Evolutionary conservation across 1,140 invertebrate genomes (phyloP).

Genomic region (Ridgeia piscesae): DNA sequence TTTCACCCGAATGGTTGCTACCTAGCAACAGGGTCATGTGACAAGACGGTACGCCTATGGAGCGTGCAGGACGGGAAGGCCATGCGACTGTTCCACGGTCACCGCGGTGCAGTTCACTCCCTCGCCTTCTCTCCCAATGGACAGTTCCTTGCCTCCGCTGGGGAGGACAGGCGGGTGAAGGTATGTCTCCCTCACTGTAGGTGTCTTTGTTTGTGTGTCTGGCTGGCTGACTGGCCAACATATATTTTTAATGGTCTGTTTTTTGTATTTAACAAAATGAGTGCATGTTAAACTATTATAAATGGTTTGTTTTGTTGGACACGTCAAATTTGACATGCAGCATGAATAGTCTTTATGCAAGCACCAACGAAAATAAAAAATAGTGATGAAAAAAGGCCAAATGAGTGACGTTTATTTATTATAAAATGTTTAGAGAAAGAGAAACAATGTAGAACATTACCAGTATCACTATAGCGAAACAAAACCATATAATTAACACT

Average conservation of each 20-base stretch:
- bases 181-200: neutral
- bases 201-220: neutral
- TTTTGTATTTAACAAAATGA: too few relatives aligned
- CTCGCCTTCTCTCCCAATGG: slow-evolving; percentile 74
- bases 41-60: slow-evolving; percentile 92
- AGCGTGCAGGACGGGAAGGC: slow-evolving; percentile 69
- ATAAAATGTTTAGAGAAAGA: too few relatives aligned
- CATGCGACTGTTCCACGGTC: slow-evolving; percentile 57
- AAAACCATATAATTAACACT: too few relatives aligned
- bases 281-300: too few relatives aligned
- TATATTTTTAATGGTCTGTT: neutral
- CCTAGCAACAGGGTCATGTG: slow-evolving; percentile 91
- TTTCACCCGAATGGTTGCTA: slow-evolving; percentile 99
- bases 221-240: neutral
- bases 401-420: too few relatives aligned
- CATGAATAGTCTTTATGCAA: too few relatives aligned
- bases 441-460: too few relatives aligned
- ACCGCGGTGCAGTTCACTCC: slow-evolving; percentile 65
- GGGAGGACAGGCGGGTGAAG: slow-evolving; percentile 28
- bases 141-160: slow-evolving; percentile 67
- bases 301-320: too few relatives aligned
- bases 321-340: too few relatives aligned
- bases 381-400: too few relatives aligned
- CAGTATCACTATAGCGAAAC: too few relatives aligned
- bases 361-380: too few relatives aligned